Base-by-base conservation (phyloP, 2,797 vertebrate genomes). In the Chiloscyllium punctatum region DNA sequence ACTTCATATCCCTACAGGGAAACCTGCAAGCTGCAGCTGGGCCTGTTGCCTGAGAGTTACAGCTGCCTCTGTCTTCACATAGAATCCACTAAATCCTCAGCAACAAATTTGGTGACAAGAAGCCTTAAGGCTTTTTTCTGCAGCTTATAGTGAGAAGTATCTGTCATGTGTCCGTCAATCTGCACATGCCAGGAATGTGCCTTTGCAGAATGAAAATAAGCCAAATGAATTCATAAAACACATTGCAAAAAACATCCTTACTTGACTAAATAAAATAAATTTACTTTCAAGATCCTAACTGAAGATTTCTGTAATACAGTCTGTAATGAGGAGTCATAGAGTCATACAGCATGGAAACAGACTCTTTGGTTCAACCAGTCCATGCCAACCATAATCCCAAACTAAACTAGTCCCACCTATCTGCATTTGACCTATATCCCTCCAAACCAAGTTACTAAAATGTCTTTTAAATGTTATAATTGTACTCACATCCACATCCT, bases 61-160 rank as follows among this genome's bases (percentile, higher is more conserved):
- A 90, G 87, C 87, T 90, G 87, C 87, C 87, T 66, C 57, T n/a
- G 15, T 90, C 30, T 90, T 90, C 87, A 7, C 53, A 33, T 66
- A n/a, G 53, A 90, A n/a, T 90, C 87, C 87, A 90, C 53, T 90
- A 66, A 90, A 62, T 90, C 87, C 87, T 62, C 66, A 62, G 87
- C 30, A 90, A 90, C 87, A 90, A 90, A 90, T 90, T 66, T 90
- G 87, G 87, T 62, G 53, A 90, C 87, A 90, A 90, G 87, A 66
- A 66, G 53, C 87, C 87, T 90, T 33, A 33, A 62, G 87, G 87
- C 87, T 16, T 62, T 57, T 88, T 30, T 30, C 23, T 33, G 51
- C 51, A 57, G 51, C 51, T 88, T 90, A n/a, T 21, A n/a, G 87
- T 13, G 30, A 90, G 30, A 90, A 66, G 57, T 66, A 30, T 16